Evolutionary conservation across 2,797 vertebrate species (phyloP).

Genomic region (Atherinosoma microstoma): DNA sequence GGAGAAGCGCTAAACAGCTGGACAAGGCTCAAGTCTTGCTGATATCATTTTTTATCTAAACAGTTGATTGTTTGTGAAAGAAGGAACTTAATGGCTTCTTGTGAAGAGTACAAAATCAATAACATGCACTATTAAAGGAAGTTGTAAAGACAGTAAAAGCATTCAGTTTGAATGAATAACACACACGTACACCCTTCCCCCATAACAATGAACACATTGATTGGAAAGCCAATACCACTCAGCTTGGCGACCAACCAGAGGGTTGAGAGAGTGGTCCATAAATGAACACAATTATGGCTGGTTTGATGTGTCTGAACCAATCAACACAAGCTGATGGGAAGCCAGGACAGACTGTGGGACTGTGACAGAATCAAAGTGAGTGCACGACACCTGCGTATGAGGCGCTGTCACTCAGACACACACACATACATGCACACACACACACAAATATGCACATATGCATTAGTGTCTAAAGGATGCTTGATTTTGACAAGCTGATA

Average conservation of each 20-base stretch:
- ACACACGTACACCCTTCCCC: slow-evolving; percentile 22
- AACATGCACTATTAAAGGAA: slow-evolving; percentile 58
- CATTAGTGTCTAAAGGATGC: slow-evolving; percentile 73
- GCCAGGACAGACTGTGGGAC: slow-evolving; percentile 40
- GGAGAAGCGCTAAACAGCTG: neutral
- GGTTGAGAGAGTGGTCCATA: slow-evolving; percentile 62
- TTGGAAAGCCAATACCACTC: slow-evolving; percentile 79
- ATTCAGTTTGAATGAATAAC: slow-evolving; percentile 71
- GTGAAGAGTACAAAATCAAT: slow-evolving; percentile 78
- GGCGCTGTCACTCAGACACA: slow-evolving; percentile 66
- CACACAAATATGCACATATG: slow-evolving; percentile 51
- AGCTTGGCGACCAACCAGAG: slow-evolving; percentile 39
- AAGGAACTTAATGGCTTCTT: slow-evolving; percentile 70
- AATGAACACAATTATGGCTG: slow-evolving; percentile 75
- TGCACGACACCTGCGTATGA: slow-evolving; percentile 51
- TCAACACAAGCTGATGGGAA: slow-evolving; percentile 48
- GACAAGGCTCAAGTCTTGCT: neutral
- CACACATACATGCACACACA: slow-evolving; percentile 51
- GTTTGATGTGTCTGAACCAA: slow-evolving; percentile 77
- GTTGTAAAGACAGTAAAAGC: slow-evolving; percentile 52
- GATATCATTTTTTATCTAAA: slow-evolving; percentile 63
- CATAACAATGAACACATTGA: slow-evolving; percentile 79
- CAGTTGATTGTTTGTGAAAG: slow-evolving; percentile 66
- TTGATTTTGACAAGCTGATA: slow-evolving; percentile 83
- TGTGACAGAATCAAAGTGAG: slow-evolving; percentile 69